Evolutionary conservation across 2,113 vertebrate species (phyloP), one percentile per base, ranked within the genome.

Genomic region (Odocoileus virginianus): DNA sequence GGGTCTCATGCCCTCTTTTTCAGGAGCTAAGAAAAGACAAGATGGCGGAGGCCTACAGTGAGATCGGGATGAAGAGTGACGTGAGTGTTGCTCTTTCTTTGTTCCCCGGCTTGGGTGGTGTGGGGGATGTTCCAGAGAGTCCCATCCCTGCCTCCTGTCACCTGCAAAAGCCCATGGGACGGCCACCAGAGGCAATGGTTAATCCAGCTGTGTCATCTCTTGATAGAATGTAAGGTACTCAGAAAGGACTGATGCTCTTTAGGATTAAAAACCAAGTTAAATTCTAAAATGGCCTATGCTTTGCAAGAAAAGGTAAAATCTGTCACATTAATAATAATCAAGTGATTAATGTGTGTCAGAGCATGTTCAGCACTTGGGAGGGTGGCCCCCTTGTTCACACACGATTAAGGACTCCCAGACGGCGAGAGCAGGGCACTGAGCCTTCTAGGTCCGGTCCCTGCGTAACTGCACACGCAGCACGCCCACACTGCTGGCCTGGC

Each of bases 21-120:
- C 84, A 99, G 99, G 93, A 98, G 0, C 97, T 99, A 98, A 99
- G 99, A 96, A 99, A 98, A 87, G 98, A 99, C 96, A 99, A 99
- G 97, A 98, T 99, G 99, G 99, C 98, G 0, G 99, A 99, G 2
- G 98, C 99, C 5, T 99, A 99, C 98, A 99, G 99, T 1, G 99
- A 99, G 94, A 99, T 99, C 0, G 97, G 99, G 36, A 97, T 81
- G 97, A 99, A 99, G 87, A 98, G 98, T 33, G 99, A 99, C 98
- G 99, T 99, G 76, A 98, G 98, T 97, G 23, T n/a, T 52, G 4
- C 12, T 21, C 27, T 30, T 33, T 33, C 40, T 81, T 71, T 1
- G 7, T 57, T 45, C 74, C 71, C 85, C 2, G 30, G n/a, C 6
- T 1, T 25, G 76, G 81, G 12, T 47, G 33, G 15, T 36, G 92